A percentile compares a stretch with the other conserved stretches of the same genome.
Conservation (phyloP, 2,113 vertebrate genomes). For the Cynoglossus semilaevis region DNA sequence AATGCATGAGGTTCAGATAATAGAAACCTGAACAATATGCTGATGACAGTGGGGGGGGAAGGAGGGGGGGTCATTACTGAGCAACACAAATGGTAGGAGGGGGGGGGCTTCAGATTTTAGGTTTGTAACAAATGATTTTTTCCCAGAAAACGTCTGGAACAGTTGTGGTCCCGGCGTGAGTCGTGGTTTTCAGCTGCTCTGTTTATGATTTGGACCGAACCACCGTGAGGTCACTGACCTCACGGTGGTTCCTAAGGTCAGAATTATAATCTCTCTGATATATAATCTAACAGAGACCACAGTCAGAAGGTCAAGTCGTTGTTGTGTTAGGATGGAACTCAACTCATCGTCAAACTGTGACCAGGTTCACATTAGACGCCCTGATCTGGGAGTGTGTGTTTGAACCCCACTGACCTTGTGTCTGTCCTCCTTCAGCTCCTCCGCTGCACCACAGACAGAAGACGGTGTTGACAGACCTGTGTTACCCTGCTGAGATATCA, state of each 20-base stretch:
- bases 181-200: conserved; percentile 2
- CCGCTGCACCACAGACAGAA: conserved; percentile 73
- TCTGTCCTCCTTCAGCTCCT: conserved; percentile 59
- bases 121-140: conserved; percentile 30
- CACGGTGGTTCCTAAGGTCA: no score
- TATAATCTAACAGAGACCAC: no score
- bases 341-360: no score
- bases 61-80: conserved; percentile 37
- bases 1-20: conserved; percentile 43
- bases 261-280: no score
- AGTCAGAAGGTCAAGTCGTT: no score
- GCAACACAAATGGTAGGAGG: conserved; percentile 6
- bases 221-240: no score
- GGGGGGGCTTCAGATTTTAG: conserved; percentile 14
- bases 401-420: no score
- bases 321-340: no score
- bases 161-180: neutral
- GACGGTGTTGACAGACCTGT: conserved; percentile 73
- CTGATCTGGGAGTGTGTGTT: no score
- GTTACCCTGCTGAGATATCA: conserved; percentile 76
- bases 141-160: conserved; percentile 20
- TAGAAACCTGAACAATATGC: conserved; percentile 29
- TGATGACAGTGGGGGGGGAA: conserved; percentile 30
- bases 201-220: no score
- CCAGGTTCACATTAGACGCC: no score